Evolutionary conservation across 2,797 vertebrate species (phyloP), one percentile per base, ranked within the genome.

Genomic region (Premnoplex brunnescens): DNA sequence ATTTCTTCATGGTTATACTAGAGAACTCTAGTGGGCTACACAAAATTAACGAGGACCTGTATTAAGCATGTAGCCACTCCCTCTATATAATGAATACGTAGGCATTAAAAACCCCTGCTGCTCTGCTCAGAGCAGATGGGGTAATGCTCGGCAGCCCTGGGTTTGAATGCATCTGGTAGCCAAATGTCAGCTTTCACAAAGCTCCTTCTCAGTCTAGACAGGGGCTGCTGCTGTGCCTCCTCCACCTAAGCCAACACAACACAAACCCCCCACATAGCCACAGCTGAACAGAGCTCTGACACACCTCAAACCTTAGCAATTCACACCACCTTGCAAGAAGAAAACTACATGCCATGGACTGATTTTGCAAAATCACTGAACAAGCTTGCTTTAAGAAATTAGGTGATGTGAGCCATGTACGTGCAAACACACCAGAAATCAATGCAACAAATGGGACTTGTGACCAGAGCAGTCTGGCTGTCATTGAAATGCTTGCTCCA

Each of bases 111-210:
- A 26, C 27, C 73, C 92, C 89, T 76, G 92, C 89, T 91, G 94
- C 63, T 91, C 56, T 73, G 11, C 82, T 91, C 69, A 91, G 79
- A 96, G 83, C 88, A 88, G 92, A 95, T 51, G 83, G 89, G 82
- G 55, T n/a, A 88, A 69, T 18, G 32, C 73, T 88, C 18, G 0
- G 44, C 89, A 91, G 92, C 56, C 73, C 48, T 21, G 39, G 17
- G 46, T 93, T 73, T 78, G 66, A 92, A 88, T 79, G 69, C 73
- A 78, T 92, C 79, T 91, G 87, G 76, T 52, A 93, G 66, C 83
- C 80, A 90, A 92, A 89, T 75, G 66, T 69, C 83, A 71, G 69
- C 83, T 59, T 90, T 74, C 77, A 88, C 64, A 94, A 78, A 88
- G 89, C 91, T 88, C 41, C 60, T 84, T 85, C 87, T 79, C 67